Conservation (phyloP, 2,113 vertebrate species). For the Oncorhynchus tshawytscha region DNA sequence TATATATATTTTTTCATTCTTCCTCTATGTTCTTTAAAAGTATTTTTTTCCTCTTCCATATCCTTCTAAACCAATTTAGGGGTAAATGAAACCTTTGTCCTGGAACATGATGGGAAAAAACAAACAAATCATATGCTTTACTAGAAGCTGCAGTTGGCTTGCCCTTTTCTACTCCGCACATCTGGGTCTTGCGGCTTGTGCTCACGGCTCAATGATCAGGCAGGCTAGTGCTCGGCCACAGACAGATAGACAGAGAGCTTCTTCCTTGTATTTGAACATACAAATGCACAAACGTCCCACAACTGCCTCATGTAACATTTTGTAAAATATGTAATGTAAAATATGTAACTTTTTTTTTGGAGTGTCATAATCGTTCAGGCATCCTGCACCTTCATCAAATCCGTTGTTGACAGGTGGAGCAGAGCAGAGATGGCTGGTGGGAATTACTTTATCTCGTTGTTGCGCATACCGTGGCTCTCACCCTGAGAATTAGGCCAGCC, state of each 20-base stretch:
- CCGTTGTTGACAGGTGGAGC: slow-evolving; percentile 17
- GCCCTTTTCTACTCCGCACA: slow-evolving; percentile 1
- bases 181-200: slow-evolving; percentile 3
- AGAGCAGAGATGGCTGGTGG: slow-evolving; percentile 1
- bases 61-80: not conserved
- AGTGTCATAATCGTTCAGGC: not conserved
- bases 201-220: not conserved
- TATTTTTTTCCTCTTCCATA: slow-evolving; percentile 7
- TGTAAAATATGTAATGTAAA: no score
- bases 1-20: no score
- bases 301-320: no score
- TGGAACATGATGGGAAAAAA: not conserved
- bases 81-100: not conserved
- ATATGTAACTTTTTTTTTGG: not conserved
- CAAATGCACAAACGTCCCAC: not conserved
- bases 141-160: slow-evolving; percentile 14
- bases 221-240: not conserved
- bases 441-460: slow-evolving; percentile 15
- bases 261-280: not conserved
- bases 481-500: slow-evolving; percentile 18
- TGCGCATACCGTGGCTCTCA: not conserved
- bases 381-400: slow-evolving; percentile 25
- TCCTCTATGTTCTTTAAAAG: not conserved
- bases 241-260: not conserved
- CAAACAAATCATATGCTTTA: slow-evolving; percentile 9